Evolutionary conservation across 2,888 invertebrate genomes (phyloP).

Genomic region (Gymnosoma rotundatum): DNA sequence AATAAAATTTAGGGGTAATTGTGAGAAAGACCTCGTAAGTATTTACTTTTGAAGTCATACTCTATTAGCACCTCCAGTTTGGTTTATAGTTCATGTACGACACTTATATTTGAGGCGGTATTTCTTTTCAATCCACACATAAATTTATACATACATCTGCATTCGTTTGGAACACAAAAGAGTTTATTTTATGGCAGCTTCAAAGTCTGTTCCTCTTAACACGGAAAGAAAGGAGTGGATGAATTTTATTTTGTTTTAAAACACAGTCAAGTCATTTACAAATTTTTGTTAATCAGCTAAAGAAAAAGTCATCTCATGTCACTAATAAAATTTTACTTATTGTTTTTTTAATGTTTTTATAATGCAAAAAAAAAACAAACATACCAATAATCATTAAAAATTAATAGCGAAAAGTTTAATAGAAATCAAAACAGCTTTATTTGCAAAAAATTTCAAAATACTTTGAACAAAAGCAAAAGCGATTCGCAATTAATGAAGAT

Average conservation of each 20-base stretch:
- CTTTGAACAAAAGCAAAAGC: background rate
- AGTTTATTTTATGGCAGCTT: slow-evolving; percentile 34
- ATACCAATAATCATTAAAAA: slow-evolving; percentile 41
- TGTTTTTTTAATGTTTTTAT: slow-evolving; percentile 35
- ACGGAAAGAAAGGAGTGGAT: slow-evolving; percentile 54
- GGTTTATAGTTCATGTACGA: slow-evolving; percentile 52
- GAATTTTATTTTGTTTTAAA: slow-evolving; percentile 40
- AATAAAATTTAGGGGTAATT: background rate
- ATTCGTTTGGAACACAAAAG: slow-evolving; percentile 31
- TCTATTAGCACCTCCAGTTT: slow-evolving; percentile 61
- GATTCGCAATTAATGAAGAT: too few relatives aligned
- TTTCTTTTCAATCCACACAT: slow-evolving; percentile 52
- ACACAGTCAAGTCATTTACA: slow-evolving; percentile 61
- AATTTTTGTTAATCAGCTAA: slow-evolving; percentile 67
- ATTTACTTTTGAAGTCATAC: slow-evolving; percentile 15
- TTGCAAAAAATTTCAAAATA: background rate
- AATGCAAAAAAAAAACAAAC: background rate
- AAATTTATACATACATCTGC: slow-evolving; percentile 5
- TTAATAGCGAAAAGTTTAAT: slow-evolving; percentile 16
- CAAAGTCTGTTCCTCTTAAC: slow-evolving; percentile 18
- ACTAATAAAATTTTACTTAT: slow-evolving; percentile 44
- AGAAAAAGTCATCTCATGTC: slow-evolving; percentile 64
- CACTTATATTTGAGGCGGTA: slow-evolving; percentile 49
- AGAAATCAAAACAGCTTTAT: slow-evolving; percentile 8
- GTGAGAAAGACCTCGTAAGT: background rate